Evolutionary conservation across 2,888 invertebrate species (phyloP).

Genomic region (Caenorhabditis imperialis): DNA sequence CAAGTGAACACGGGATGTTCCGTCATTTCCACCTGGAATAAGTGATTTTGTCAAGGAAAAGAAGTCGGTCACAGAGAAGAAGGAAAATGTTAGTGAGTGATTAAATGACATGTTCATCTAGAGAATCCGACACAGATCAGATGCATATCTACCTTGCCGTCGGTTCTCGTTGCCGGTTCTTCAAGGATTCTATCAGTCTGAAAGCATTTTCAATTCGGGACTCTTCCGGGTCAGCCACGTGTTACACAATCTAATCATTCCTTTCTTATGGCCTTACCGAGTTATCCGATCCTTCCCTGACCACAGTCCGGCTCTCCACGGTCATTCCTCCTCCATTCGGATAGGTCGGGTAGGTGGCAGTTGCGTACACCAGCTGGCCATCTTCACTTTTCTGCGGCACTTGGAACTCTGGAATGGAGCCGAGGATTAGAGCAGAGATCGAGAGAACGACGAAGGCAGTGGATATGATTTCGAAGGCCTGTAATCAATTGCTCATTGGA

Average conservation of each 20-base stretch:
- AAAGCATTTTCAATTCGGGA: constrained; percentile 19
- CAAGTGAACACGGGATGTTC: constrained; percentile 78
- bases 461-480: constrained; percentile 77
- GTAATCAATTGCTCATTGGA: too few relatives aligned
- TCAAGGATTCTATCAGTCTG: constrained; percentile 33
- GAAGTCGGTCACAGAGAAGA: constrained; percentile 6
- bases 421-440: constrained; percentile 76
- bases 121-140: constrained; percentile 23
- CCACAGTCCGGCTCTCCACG: constrained; percentile 68
- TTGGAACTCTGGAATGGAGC: constrained; percentile 77
- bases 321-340: constrained; percentile 72
- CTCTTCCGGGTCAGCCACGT: not conserved
- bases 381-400: constrained; percentile 68
- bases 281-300: constrained; percentile 69
- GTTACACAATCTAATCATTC: not conserved
- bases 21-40: constrained; percentile 72
- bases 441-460: constrained; percentile 77
- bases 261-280: constrained; percentile 34
- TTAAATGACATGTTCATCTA: constrained; percentile 13
- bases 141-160: constrained; percentile 27
- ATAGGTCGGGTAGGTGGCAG: constrained; percentile 75
- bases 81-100: constrained; percentile 30
- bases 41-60: too few relatives aligned
- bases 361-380: constrained; percentile 64
- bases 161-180: constrained; percentile 7